Evolutionary conservation across 2,888 invertebrate species (phyloP), one percentile per base, ranked within the genome.

Genomic region (Boloria selene): DNA sequence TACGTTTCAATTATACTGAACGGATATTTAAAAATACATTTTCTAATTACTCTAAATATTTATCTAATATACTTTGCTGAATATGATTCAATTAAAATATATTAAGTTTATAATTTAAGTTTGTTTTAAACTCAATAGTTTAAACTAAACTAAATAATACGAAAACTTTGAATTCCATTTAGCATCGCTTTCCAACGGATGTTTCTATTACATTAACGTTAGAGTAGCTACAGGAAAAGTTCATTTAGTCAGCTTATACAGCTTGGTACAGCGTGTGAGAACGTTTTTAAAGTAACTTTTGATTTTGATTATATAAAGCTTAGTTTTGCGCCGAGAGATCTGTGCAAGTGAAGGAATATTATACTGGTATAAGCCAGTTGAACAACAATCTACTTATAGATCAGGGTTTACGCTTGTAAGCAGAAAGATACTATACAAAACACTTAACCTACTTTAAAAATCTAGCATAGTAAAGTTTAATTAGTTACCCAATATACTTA

Each of bases 1-100:
- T 84, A 64, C n/a, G 38, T 45, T 47, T 53, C 52, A 53, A 47
- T 64, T 52, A 31, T 22, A 49, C 47, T 13, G 51, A 47, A 49
- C 22, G 45, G 16, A 38, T 61, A 56, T 64, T 49, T 44, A 18
- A 50, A 50, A 49, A 50, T 62, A 42, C 6, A 13, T 49, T 18
- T 62, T 56, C 22, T 7, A 31, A 7, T 31, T 31, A 31, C 7
- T 7, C 7, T 31, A 31, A 1, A 31, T 31, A 7, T 0, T 10
- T 7, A 31, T 31, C 7, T 7, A 2, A 7, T 31, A 7, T 31
- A 7, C 31, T 31, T 31, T 31, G 31, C 2, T 31, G 7, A 31
- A 31, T 31, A 31, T 31, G 3, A 0, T 7, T 6, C 7, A 31
- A 7, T 31, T 1, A 31, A 56, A 56, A 45, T n/a, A 45, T 1